phyloP scores from a whole-genome alignment of 2,888 invertebrate genomes.

The Pterobdella sp. region DNA sequence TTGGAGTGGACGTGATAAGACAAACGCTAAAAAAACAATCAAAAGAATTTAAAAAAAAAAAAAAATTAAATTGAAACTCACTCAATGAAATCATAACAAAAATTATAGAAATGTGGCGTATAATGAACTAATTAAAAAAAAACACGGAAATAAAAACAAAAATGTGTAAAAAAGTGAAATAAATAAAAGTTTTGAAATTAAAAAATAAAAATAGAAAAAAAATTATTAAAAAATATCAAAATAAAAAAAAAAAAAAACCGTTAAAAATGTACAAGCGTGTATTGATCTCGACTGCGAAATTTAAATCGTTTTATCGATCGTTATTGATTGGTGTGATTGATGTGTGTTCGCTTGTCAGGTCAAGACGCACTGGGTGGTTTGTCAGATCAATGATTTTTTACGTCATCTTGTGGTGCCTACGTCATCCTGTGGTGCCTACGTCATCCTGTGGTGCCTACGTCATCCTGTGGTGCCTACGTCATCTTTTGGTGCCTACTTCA shows the following conservation, averaged over 20 bases:
- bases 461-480: no score
- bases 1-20: background rate
- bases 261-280: no score
- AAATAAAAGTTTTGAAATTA: background rate
- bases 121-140: background rate
- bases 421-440: no score
- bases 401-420: no score
- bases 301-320: no score
- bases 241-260: background rate
- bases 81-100: background rate
- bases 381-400: no score
- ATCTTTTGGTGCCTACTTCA: no score
- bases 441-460: no score
- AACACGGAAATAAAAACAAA: slow-evolving; percentile 6
- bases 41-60: background rate
- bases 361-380: no score
- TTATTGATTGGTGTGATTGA: no score
- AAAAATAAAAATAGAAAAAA: slow-evolving; percentile 15
- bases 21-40: background rate
- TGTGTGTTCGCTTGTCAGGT: no score
- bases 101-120: background rate
- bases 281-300: no score
- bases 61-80: background rate
- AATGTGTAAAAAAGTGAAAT: slow-evolving; percentile 2
- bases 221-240: background rate